A percentile compares a stretch with the other conserved stretches of the same genome.
These are phyloP conservation scores for Argynnis bischoffii DNA, from an alignment of 2,888 invertebrate genomes.

Conservation along the genomic window DNA sequence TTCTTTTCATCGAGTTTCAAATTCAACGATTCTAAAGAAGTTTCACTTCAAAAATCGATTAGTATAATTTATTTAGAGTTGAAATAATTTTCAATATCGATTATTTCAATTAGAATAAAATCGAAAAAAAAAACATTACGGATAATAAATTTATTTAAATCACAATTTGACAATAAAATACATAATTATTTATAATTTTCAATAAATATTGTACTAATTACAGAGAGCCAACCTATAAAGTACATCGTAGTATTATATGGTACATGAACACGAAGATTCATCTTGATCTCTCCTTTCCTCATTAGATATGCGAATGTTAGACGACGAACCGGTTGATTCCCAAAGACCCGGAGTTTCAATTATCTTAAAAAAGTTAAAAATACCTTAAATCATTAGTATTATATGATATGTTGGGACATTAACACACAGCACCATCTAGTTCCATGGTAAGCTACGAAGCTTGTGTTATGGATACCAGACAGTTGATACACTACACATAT, in stretches of 20 bases:
- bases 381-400: too few relatives aligned
- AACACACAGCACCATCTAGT: too few relatives aligned
- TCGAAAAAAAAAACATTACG: neutral
- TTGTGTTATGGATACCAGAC: too few relatives aligned
- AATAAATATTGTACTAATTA: slow-evolving; percentile 30
- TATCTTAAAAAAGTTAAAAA: slow-evolving; percentile 81
- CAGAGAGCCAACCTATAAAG: slow-evolving; percentile 41
- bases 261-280: slow-evolving; percentile 67
- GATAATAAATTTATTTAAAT: neutral
- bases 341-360: slow-evolving; percentile 96
- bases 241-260: slow-evolving; percentile 54
- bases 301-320: slow-evolving; percentile 69
- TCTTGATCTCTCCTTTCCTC: slow-evolving; percentile 53
- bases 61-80: too few relatives aligned
- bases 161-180: slow-evolving; percentile 5
- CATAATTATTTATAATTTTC: slow-evolving; percentile 5
- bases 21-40: too few relatives aligned
- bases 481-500: too few relatives aligned
- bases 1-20: too few relatives aligned
- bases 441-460: too few relatives aligned
- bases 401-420: too few relatives aligned
- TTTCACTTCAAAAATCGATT: too few relatives aligned
- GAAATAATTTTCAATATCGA: too few relatives aligned
- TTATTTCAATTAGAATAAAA: neutral
- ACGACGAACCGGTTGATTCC: slow-evolving; percentile 79